Base-by-base conservation (phyloP, 2,113 vertebrate species). In the Perca schrenkii region DNA sequence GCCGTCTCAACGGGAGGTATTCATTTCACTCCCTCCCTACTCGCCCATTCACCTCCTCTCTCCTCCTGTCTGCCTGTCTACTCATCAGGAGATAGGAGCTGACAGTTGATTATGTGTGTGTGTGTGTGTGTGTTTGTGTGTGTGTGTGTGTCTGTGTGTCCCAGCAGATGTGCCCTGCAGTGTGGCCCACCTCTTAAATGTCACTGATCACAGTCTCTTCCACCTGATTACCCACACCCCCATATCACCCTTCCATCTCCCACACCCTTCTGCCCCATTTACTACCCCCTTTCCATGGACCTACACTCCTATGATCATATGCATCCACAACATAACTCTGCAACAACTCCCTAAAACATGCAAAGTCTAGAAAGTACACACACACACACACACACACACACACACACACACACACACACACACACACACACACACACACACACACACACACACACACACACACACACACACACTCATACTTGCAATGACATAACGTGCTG, bases 151-250 rank as follows among this genome's bases (percentile, higher is more conserved):
- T 68, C 49, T 85, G 80, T 84, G 22, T 58, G 31, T 89, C 47
- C 66, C n/a, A 57, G 77, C 88, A 87, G 85, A 88, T 92, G 88
- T 90, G 85, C 86, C 91, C 90, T 73, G 79, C 84, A 77, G 90
- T 74, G 82, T 79, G 78, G 80, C 80, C 88, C 87, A 86, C 82
- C 90, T 92, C 84, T 85, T 83, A 93, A 93, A 93, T 94, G 92
- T 92, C 92, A 94, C 88, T 92, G 92, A 94, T 92, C 93, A 92
- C 85, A 91, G 88, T 83, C 84, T 85, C 89, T 92, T 93, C 89
- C 92, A 81, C 88, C 87, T 91, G 92, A 92, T 94, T 93, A 89
- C n/a, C 25, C 25, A 56, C 34, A 17, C 47, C 6, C 11, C 53
- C 28, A 66, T 63, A 54, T 40, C 57, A 53, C 14, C 40, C 34